Base-by-base conservation (phyloP, 53 echinoderm and acorn worm species). In the Astropecten irregularis region DNA sequence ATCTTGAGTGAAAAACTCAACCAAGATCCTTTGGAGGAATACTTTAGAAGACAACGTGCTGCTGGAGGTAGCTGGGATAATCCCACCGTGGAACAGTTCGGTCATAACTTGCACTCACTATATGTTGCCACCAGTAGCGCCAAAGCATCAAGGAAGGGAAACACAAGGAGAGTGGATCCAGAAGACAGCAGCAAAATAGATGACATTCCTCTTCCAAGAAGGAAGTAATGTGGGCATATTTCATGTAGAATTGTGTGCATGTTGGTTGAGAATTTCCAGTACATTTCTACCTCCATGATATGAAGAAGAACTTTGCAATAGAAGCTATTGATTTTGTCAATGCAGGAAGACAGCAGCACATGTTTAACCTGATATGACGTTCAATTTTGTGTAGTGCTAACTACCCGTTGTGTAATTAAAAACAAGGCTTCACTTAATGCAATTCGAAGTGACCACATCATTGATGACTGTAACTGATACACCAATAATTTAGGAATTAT, bases 21-120 rank as follows among this genome's bases (percentile, higher is more conserved):
- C 28, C 84, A 84, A 29, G 84, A 84, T 31, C 84, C 84, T 1
- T 40, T 84, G 25, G 71, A 84, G 46, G 84, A 84, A 21, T 84
- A 84, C 46, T 84, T 84, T 38, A 69, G 56, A 3, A 84, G 49
- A 44, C 84, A 84, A 37, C 56, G 84, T 19, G 70, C 70, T 26
- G 39, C 35, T 7, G 25, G 64, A 7, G 64, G 64, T 8, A 35
- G 64, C 64, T 35, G 64, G 34, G 64, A 64, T 28, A 64, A 64
- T 28, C 64, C 64, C 11, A 64, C 64, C 4, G 64, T 64, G 2
- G 64, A 64, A 16, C 64, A 64, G 36, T 64, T 64, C 3, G 36
- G 64, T 27, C 64, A 64, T 35, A 64, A 64, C 19, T 25, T 64
- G 64, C 64, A 27, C 2, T 15, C 64, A 0, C 0, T 64, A 36